These are phyloP conservation scores for Nyctalus aviator DNA, from an alignment of 2,797 vertebrate species.

Conservation along the genomic window DNA sequence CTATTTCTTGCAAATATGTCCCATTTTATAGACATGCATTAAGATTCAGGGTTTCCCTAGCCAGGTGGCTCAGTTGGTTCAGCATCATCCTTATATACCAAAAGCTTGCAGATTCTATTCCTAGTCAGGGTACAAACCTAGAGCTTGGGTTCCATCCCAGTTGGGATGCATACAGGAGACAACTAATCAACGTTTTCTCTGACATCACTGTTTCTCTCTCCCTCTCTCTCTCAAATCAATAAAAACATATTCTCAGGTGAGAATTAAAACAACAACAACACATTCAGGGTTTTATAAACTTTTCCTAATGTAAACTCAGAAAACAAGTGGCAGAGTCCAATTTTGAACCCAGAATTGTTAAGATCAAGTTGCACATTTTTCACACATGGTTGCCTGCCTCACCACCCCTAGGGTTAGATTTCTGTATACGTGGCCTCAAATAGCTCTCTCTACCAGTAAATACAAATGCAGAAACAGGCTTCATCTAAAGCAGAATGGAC, in stretches of 20 bases:
- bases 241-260: neutral
- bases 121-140: neutral
- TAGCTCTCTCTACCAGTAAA: neutral
- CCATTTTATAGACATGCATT: neutral
- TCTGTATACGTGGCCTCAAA: neutral
- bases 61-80: neutral
- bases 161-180: neutral
- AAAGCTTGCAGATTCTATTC: neutral
- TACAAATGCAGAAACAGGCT: neutral
- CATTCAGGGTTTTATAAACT: neutral
- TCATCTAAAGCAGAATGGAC: neutral
- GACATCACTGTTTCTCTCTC: neutral
- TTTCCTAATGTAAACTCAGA: constrained; percentile 5
- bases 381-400: neutral
- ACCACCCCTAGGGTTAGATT: neutral
- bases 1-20: neutral
- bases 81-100: neutral
- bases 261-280: neutral
- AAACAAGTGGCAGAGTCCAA: neutral
- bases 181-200: neutral
- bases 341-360: neutral
- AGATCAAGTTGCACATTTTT: neutral
- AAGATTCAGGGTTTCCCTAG: neutral
- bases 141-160: neutral
- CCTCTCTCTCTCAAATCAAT: neutral